Percentiles rank a stretch among this genome's conserved stretches.
Evolutionary conservation across 2,888 invertebrate genomes (phyloP).

Genomic region (Hylaea fasciaria): DNA sequence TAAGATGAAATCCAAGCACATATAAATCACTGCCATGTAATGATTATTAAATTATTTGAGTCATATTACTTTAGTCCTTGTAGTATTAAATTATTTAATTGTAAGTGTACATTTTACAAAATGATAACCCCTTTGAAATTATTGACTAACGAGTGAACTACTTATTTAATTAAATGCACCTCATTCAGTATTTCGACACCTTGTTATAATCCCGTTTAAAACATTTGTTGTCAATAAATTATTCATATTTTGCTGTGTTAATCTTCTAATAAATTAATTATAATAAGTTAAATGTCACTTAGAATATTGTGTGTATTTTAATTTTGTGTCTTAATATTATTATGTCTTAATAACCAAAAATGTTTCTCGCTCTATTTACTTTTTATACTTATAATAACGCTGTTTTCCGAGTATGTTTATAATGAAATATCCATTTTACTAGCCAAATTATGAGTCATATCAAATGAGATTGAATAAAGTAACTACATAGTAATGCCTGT

Average conservation of each 20-base stretch:
- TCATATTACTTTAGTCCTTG: conserved; percentile 44
- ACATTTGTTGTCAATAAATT: background rate
- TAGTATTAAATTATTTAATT: conserved; percentile 55
- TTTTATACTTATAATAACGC: conserved; percentile 16
- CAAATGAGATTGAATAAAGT: conserved; percentile 82
- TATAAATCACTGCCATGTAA: conserved; percentile 47
- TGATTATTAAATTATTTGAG: conserved; percentile 45
- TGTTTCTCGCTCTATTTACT: too few species aligned
- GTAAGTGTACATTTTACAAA: conserved; percentile 69
- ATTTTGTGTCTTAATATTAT: too few species aligned
- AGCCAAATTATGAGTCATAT: conserved; percentile 84
- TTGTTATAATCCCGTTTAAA: conserved; percentile 9
- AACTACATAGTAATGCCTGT: conserved; percentile 60
- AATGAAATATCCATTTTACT: conserved; percentile 69
- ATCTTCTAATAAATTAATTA: too few species aligned
- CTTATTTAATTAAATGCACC: conserved; percentile 62
- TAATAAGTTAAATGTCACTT: too few species aligned
- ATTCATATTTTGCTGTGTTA: background rate
- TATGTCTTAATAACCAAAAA: too few species aligned
- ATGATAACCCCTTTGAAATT: conserved; percentile 53
- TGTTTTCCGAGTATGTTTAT: conserved; percentile 61
- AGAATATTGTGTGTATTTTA: too few species aligned
- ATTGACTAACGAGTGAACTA: conserved; percentile 54
- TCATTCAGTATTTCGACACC: conserved; percentile 53
- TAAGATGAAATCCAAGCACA: conserved; percentile 36